Conservation (phyloP, 2,113 vertebrate species). For the Grantiella picta region DNA sequence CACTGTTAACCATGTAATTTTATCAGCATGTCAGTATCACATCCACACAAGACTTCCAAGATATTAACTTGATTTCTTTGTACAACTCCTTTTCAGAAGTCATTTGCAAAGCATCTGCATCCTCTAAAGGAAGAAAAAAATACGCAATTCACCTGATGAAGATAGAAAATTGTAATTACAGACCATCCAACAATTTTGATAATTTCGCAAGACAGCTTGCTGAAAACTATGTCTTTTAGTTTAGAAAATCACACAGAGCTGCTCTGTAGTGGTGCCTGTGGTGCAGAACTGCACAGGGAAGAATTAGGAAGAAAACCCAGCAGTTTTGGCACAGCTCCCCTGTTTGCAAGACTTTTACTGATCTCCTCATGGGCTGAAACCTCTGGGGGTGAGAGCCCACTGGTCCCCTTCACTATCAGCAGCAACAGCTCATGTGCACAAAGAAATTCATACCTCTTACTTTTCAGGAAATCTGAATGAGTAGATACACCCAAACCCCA, state of each 20-base stretch:
- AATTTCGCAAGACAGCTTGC: constrained; percentile 32
- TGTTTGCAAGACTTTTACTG: background rate
- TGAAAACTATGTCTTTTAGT: constrained; percentile 33
- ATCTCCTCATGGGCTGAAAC: background rate
- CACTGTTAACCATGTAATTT: background rate
- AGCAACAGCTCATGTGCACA: background rate
- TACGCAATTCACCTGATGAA: constrained; percentile 32
- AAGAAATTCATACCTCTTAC: background rate
- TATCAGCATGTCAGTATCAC: background rate
- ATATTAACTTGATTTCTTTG: constrained; percentile 25
- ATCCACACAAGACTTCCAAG: background rate
- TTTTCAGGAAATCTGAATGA: background rate
- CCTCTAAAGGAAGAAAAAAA: background rate
- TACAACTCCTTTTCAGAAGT: constrained; percentile 15
- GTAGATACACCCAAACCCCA: background rate
- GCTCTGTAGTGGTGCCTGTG: background rate
- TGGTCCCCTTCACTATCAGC: background rate
- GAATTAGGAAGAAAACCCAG: background rate
- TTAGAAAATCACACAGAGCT: constrained; percentile 1
- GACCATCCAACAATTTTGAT: constrained; percentile 38
- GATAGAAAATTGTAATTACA: constrained; percentile 40
- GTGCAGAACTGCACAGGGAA: background rate
- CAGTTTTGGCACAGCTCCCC: background rate
- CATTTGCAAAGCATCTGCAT: constrained; percentile 4
- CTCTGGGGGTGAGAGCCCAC: background rate